Evolutionary conservation across 23 tunicate species (phyloP), one percentile per base, ranked within the genome.

Genomic region (Aplidium turbinatum): DNA sequence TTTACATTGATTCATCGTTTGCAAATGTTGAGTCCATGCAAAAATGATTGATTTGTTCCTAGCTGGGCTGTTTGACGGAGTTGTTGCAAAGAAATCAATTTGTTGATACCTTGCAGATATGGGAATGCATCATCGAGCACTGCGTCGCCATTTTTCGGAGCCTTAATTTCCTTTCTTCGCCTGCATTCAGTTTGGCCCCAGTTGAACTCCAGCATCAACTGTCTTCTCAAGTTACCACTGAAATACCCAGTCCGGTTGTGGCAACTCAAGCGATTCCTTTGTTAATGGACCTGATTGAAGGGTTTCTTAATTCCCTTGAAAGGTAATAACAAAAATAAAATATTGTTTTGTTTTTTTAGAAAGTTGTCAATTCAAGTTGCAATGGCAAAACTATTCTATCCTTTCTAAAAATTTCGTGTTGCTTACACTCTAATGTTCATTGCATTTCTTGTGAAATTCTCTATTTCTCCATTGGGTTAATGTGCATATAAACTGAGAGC

Each of bases 61-160:
- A n/a, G n/a, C n/a, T n/a, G n/a, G n/a, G n/a, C n/a, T n/a, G n/a
- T n/a, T n/a, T n/a, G n/a, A n/a, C n/a, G n/a, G n/a, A n/a, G n/a
- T n/a, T n/a, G n/a, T n/a, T n/a, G n/a, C n/a, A n/a, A n/a, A n/a
- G 16, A 9, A 42, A 9, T 42, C 16, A 9, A 42, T 42, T 39
- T 38, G 39, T 68, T 68, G 7, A 19, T 68, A 7, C 5, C 28
- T 16, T 66, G 19, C 32, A 78, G 83, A 40, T 78, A 22, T 78
- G 83, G 83, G 23, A 65, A 2, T 51, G 47, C 31, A 66, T 78
- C 13, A 38, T 78, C 33, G 68, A n/a, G 2, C 83, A 78, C 51
- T 2, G 63, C 31, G 75, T 68, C 31, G 73, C 75, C 31, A 78
- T 78, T 24, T 48, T 78, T 35, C 34, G 13, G 23, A 78, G 75